A percentile compares a stretch with the other conserved stretches of the same genome.
These are phyloP conservation scores for Hybognathus amarus DNA, from an alignment of 2,797 vertebrate genomes.

Conservation along the genomic window DNA sequence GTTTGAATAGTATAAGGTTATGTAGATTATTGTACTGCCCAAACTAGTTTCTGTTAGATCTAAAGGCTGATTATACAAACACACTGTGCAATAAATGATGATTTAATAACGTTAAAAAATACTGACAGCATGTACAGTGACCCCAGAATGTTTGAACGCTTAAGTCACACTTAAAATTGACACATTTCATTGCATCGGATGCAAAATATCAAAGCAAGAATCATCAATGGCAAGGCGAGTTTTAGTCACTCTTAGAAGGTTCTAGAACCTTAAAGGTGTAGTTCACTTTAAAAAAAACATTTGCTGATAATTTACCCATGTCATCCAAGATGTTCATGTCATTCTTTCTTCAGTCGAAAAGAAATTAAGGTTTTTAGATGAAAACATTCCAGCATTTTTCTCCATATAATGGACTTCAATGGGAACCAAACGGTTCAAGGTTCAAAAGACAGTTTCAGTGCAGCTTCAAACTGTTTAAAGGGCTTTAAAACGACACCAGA, in stretches of 20 bases:
- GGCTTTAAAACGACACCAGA: no score
- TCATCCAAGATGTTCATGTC: no score
- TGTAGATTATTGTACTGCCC: neutral
- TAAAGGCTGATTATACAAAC: constrained; percentile 16
- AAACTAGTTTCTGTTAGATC: constrained; percentile 20
- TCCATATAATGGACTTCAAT: no score
- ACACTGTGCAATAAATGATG: constrained; percentile 28
- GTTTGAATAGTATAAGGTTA: neutral
- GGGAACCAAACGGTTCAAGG: no score
- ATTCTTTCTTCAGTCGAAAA: no score
- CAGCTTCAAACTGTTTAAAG: no score
- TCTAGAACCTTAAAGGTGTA: no score
- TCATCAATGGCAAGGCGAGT: neutral
- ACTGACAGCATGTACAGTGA: constrained; percentile 45
- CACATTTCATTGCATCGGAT: neutral
- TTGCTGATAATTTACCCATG: no score
- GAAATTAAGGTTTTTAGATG: no score
- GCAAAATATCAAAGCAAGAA: neutral
- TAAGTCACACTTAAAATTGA: neutral
- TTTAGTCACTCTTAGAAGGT: neutral
- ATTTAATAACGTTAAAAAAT: neutral
- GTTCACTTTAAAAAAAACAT: no score
- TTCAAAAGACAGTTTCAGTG: no score
- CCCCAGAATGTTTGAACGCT: neutral
- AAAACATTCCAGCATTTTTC: no score